Conservation (phyloP, 2,888 invertebrate species). For the Apantesis nais region DNA sequence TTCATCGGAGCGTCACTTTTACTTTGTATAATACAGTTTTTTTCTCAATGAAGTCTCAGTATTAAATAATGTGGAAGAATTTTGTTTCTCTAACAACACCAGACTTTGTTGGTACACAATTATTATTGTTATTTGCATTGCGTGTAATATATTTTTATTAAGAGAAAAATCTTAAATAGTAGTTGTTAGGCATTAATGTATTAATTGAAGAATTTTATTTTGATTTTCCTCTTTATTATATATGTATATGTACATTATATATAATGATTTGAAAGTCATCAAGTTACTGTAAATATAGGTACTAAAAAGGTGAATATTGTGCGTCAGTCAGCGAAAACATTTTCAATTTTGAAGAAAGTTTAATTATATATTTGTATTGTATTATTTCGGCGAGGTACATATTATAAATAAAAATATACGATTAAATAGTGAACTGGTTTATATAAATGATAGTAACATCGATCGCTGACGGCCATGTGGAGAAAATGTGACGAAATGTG, state of each 20-base stretch:
- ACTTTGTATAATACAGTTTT: constrained; percentile 65
- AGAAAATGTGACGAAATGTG: constrained; percentile 68
- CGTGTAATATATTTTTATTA: constrained; percentile 85
- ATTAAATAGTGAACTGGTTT: constrained; percentile 67
- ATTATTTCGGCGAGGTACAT: constrained; percentile 72
- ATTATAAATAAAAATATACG: constrained; percentile 60
- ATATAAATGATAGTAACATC: constrained; percentile 60
- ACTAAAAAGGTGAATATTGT: constrained; percentile 67
- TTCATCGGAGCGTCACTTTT: constrained; percentile 60
- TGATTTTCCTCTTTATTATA: constrained; percentile 84
- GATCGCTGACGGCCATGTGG: constrained; percentile 70
- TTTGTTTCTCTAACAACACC: constrained; percentile 61
- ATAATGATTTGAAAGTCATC: constrained; percentile 79
- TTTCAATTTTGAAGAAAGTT: constrained; percentile 60
- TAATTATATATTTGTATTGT: constrained; percentile 82
- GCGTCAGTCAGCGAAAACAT: constrained; percentile 73
- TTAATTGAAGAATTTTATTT: constrained; percentile 85
- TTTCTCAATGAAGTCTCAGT: constrained; percentile 68
- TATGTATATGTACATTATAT: constrained; percentile 82
- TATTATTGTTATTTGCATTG: constrained; percentile 80
- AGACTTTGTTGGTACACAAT: constrained; percentile 70
- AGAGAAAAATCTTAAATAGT: constrained; percentile 84
- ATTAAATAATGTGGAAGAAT: constrained; percentile 62
- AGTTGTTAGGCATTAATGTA: constrained; percentile 84
- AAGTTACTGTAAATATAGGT: constrained; percentile 83